phyloP scores from a whole-genome alignment of 2,113 vertebrate species.

The Hippocampus abdominalis region DNA sequence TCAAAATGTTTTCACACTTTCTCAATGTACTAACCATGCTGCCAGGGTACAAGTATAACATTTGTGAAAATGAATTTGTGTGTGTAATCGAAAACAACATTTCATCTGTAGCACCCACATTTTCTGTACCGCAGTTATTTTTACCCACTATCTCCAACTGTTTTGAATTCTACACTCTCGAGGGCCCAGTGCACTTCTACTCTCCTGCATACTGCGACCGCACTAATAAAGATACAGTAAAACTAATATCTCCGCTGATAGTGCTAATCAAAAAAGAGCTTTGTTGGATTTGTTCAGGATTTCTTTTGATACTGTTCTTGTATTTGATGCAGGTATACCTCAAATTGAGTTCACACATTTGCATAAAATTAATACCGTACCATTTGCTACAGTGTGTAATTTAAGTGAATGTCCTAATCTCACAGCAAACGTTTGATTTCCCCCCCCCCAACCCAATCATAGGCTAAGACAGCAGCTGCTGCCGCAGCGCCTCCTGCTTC shows the following conservation, averaged over 20 bases:
- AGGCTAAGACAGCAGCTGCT: slow-evolving; percentile 63
- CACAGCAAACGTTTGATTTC: background rate
- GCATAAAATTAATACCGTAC: too few relatives aligned
- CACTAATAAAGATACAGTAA: too few relatives aligned
- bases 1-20: background rate
- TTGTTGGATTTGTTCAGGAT: too few relatives aligned
- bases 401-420: background rate
- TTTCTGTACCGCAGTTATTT: background rate
- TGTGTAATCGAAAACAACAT: background rate
- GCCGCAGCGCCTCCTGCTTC: slow-evolving; percentile 44
- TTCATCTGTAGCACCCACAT: background rate
- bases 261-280: too few relatives aligned
- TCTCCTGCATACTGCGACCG: too few relatives aligned
- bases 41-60: background rate
- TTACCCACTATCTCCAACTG: too few relatives aligned
- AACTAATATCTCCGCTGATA: too few relatives aligned
- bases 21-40: background rate
- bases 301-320: too few relatives aligned
- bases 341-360: background rate
- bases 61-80: background rate
- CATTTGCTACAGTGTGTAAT: background rate
- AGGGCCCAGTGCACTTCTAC: too few relatives aligned
- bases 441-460: background rate
- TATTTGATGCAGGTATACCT: background rate
- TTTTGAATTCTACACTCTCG: too few relatives aligned